These are phyloP conservation scores for Tenthredo distinguenda DNA, from an alignment of 2,888 invertebrate species.

Conservation along the genomic window DNA sequence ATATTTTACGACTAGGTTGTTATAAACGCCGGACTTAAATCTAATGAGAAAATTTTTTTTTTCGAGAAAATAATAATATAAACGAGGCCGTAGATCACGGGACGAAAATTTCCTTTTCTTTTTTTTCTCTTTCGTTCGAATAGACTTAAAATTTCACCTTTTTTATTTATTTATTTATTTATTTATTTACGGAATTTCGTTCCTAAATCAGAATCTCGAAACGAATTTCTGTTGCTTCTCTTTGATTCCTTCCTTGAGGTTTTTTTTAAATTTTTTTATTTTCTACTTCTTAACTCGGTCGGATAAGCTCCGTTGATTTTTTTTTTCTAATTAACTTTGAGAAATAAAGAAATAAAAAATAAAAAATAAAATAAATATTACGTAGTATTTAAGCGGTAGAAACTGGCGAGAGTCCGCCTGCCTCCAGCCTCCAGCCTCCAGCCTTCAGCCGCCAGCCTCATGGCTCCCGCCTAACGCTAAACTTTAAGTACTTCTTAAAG, in stretches of 20 bases:
- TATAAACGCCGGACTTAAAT: neutral
- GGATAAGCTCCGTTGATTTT: neutral
- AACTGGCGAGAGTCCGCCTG: neutral
- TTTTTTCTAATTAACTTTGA: conserved; percentile 34
- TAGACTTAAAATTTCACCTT: neutral
- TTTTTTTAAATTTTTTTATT: neutral
- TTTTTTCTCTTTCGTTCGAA: neutral
- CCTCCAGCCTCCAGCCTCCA: neutral
- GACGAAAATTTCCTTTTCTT: neutral
- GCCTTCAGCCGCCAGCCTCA: neutral
- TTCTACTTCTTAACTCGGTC: neutral
- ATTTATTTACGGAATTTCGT: neutral
- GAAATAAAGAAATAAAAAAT: neutral
- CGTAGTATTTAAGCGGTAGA: neutral
- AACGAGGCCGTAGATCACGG: neutral
- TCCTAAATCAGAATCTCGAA: no score
- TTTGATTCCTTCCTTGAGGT: neutral
- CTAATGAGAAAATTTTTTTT: neutral
- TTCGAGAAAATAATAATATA: neutral
- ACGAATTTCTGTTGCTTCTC: neutral
- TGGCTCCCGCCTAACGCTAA: neutral
- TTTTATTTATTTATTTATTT: neutral
- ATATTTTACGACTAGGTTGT: conserved; percentile 32
- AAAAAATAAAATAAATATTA: neutral
- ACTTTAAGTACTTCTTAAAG: conserved; percentile 47